Conservation (phyloP, 2,888 invertebrate species). For the Drosophila bunnanda region DNA sequence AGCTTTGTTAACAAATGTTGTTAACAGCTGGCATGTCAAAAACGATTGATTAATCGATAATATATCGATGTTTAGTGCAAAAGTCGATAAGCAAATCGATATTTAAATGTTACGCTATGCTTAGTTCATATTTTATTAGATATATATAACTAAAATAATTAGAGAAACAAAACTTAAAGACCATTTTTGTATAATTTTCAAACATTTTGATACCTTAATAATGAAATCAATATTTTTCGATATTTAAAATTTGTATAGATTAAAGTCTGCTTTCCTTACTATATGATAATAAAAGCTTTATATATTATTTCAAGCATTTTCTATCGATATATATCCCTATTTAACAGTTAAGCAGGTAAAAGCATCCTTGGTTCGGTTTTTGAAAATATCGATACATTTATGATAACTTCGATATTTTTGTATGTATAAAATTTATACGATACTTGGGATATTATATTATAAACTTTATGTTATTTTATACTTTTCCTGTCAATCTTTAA, state of each 20-base stretch:
- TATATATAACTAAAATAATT: background rate
- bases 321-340: background rate
- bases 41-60: background rate
- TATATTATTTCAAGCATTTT: background rate
- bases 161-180: background rate
- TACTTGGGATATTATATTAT: no score
- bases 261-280: background rate
- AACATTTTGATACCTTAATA: background rate
- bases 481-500: no score
- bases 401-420: no score
- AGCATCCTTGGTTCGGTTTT: no score
- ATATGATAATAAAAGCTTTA: background rate
- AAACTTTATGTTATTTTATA: no score
- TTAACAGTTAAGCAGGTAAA: background rate
- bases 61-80: background rate
- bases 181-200: background rate
- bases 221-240: background rate
- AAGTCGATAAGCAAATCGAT: background rate
- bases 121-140: background rate
- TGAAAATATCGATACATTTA: no score
- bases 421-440: no score
- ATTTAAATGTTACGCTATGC: background rate
- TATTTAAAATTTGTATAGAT: background rate
- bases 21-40: background rate
- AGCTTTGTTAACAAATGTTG: background rate